phyloP scores from a whole-genome alignment of 2,113 vertebrate genomes.

The Actinemys pallida region DNA sequence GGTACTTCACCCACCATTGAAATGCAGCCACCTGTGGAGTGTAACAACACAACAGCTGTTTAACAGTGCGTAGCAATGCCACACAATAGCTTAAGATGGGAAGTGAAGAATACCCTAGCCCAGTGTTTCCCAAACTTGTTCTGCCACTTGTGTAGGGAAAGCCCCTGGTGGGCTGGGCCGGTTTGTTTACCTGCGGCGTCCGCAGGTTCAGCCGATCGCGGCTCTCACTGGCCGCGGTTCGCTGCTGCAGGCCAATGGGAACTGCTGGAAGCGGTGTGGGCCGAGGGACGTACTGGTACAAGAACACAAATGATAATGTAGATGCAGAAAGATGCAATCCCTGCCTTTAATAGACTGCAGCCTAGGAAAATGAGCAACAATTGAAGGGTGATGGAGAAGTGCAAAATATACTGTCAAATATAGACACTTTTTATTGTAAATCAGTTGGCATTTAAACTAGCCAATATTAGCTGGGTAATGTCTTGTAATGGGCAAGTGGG shows the following conservation, averaged over 20 bases:
- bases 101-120: too few relatives aligned
- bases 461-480: background rate
- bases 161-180: too few relatives aligned
- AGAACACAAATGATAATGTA: background rate
- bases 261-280: too few relatives aligned
- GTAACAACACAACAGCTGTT: background rate
- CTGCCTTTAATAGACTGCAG: background rate
- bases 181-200: too few relatives aligned
- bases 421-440: conserved; percentile 13
- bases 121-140: too few relatives aligned
- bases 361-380: background rate
- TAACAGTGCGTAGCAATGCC: background rate
- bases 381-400: background rate
- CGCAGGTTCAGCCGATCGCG: too few relatives aligned
- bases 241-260: too few relatives aligned
- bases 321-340: background rate
- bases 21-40: conserved; percentile 31
- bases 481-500: conserved; percentile 33
- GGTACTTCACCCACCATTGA: background rate
- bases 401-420: background rate
- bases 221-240: too few relatives aligned
- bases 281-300: too few relatives aligned
- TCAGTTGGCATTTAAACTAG: conserved; percentile 28
- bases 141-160: too few relatives aligned
- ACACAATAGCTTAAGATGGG: background rate